These are phyloP conservation scores for Siderastrea radians DNA, from an alignment of 92 coral and sea anemone genomes.

Conservation along the genomic window DNA sequence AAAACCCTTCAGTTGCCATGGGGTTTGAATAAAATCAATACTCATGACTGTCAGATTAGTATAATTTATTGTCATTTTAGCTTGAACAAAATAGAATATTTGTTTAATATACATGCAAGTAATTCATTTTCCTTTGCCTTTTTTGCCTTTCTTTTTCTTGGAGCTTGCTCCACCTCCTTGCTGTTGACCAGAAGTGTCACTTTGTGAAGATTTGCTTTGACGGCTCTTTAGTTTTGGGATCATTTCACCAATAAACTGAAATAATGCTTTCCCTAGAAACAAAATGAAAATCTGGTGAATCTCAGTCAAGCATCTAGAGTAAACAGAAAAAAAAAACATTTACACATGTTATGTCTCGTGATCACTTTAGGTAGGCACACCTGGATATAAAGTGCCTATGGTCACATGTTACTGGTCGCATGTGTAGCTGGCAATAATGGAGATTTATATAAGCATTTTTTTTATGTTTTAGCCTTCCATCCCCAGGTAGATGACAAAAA, in stretches of 20 bases:
- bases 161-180: slow-evolving; percentile 74
- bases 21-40: too few species aligned
- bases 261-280: slow-evolving; percentile 84
- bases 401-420: too few species aligned
- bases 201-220: slow-evolving; percentile 92
- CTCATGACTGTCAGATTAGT: not conserved
- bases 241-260: slow-evolving; percentile 92
- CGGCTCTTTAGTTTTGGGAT: slow-evolving; percentile 94
- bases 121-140: slow-evolving; percentile 87
- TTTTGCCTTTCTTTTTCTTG: slow-evolving; percentile 97
- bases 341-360: too few species aligned
- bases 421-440: too few species aligned
- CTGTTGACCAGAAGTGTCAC: slow-evolving; percentile 76
- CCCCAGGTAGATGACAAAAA: too few species aligned
- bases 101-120: not conserved
- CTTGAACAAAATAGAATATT: not conserved
- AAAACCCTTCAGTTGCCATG: not conserved
- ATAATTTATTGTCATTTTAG: not conserved
- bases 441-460: too few species aligned
- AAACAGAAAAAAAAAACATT: too few species aligned
- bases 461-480: too few species aligned
- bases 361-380: too few species aligned
- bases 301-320: too few species aligned
- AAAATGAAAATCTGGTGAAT: not conserved
- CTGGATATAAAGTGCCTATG: too few species aligned